phyloP scores from a whole-genome alignment of 2,113 vertebrate genomes.

The Suricata suricatta region DNA sequence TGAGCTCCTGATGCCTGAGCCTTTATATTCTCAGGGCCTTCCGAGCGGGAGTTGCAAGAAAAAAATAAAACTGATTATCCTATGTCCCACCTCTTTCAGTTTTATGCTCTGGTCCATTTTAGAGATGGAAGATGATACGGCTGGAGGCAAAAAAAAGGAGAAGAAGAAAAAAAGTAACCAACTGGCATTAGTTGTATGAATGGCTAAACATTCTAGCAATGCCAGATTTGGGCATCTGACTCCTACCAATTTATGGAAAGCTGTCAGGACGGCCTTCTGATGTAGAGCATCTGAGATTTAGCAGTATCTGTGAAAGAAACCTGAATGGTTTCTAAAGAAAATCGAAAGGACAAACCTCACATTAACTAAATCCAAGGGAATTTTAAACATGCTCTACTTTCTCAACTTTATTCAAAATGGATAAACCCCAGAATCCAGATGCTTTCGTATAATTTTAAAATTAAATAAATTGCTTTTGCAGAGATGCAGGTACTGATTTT shows the following conservation, averaged over 20 bases:
- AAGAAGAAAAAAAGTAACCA: neutral
- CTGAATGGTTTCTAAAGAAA: neutral
- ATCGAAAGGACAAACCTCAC: neutral
- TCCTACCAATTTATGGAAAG: neutral
- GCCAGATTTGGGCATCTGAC: neutral
- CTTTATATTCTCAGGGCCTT: neutral
- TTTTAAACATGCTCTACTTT: neutral
- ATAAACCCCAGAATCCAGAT: neutral
- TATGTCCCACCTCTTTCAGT: neutral
- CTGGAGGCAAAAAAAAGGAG: neutral
- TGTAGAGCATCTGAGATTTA: neutral
- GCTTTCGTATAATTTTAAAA: constrained; percentile 27
- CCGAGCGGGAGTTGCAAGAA: neutral
- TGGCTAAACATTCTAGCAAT: neutral
- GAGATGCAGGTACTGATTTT: constrained; percentile 24
- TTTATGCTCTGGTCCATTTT: neutral
- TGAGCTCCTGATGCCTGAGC: neutral
- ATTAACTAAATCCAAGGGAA: neutral
- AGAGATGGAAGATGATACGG: neutral
- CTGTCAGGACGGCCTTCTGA: neutral
- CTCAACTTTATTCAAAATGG: neutral
- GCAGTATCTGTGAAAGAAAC: neutral
- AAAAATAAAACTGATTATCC: neutral
- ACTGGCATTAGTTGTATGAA: neutral
- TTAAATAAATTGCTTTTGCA: constrained; percentile 31